Evolutionary conservation across 2,797 vertebrate species (phyloP).

Genomic region (Tolypeutes matacus): DNA sequence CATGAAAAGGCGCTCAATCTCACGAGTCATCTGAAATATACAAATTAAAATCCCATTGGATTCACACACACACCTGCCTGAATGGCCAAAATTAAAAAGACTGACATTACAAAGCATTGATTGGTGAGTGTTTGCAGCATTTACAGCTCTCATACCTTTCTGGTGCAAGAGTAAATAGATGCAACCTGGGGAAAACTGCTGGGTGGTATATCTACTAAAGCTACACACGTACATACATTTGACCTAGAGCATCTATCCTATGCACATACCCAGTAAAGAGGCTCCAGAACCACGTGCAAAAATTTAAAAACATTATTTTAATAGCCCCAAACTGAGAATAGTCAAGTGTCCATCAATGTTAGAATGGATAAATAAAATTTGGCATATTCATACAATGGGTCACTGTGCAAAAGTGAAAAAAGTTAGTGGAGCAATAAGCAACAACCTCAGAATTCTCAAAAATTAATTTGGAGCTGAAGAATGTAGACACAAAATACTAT

Average conservation of each 20-base stretch:
- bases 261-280: rapidly evolving
- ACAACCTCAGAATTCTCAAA: not conserved
- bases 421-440: not conserved
- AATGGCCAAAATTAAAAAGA: not conserved
- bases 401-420: not conserved
- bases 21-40: no score
- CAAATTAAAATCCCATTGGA: no score
- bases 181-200: no score
- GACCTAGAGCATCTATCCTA: not conserved
- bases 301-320: no score
- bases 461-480: not conserved
- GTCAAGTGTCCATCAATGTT: rapidly evolving
- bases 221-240: rapidly evolving
- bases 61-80: not conserved
- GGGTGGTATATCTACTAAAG: no score
- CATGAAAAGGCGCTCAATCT: rapidly evolving
- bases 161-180: no score
- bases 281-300: no score
- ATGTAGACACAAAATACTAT: not conserved
- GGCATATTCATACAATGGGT: not conserved
- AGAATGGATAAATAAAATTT: not conserved
- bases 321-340: not conserved
- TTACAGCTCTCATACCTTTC: no score
- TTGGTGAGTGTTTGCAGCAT: no score
- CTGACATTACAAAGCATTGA: not conserved